Evolutionary conservation across 2,888 invertebrate genomes (phyloP).

Genomic region (Aleiodes leptofemur): DNA sequence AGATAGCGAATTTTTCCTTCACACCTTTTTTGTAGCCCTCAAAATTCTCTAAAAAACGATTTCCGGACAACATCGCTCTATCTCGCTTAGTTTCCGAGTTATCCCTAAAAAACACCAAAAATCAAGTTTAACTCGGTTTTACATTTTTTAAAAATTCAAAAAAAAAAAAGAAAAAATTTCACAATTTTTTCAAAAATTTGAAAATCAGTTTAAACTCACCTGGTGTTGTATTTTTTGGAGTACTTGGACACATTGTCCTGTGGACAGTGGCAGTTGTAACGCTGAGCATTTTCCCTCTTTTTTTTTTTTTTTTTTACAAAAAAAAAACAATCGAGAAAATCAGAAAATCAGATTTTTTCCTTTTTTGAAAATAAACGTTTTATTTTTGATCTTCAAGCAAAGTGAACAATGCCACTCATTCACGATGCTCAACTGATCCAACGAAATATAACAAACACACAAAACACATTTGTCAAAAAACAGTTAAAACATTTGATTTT

Average conservation of each 20-base stretch:
- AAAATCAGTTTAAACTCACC: neutral
- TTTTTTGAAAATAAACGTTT: neutral
- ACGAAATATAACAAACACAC: too few relatives aligned
- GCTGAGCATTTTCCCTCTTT: conserved; percentile 51
- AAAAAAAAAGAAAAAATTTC: neutral
- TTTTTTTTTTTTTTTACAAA: too few relatives aligned
- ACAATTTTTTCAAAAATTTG: neutral
- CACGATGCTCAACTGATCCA: neutral
- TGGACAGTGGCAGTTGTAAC: conserved; percentile 51
- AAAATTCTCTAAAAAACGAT: too few relatives aligned
- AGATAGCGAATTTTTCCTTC: too few relatives aligned
- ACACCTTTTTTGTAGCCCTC: too few relatives aligned
- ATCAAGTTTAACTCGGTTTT: neutral
- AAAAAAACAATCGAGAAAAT: neutral
- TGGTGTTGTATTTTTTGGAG: conserved; percentile 49
- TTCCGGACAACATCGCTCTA: too few relatives aligned
- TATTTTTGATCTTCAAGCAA: neutral
- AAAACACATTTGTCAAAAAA: too few relatives aligned
- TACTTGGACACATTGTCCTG: conserved; percentile 50
- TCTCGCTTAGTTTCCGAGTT: too few relatives aligned
- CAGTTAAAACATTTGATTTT: too few relatives aligned
- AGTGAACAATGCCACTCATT: conserved; percentile 13
- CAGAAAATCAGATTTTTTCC: neutral
- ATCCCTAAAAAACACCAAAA: neutral
- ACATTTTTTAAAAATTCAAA: neutral